A percentile compares a stretch with the other conserved stretches of the same genome.
phyloP scores from a whole-genome alignment of 2,888 invertebrate species.

The Noctuana brunneofusca region DNA sequence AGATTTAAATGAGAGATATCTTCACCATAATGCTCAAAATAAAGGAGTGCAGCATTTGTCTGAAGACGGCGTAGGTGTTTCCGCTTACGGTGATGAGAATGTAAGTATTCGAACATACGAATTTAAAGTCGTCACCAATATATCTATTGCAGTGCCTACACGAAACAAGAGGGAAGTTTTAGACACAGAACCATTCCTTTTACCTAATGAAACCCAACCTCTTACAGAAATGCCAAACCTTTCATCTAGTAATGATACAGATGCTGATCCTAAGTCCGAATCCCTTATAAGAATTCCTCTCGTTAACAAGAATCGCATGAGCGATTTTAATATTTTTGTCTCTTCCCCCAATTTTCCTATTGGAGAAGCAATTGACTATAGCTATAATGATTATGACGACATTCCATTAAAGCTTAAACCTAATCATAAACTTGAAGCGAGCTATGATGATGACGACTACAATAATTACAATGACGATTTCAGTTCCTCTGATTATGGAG shows the following conservation, averaged over 20 bases:
- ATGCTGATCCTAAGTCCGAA: conserved; percentile 48
- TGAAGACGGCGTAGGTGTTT: conserved; percentile 66
- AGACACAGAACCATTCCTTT: conserved; percentile 58
- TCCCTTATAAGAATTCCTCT: conserved; percentile 48
- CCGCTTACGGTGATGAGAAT: conserved; percentile 68
- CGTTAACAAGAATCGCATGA: conserved; percentile 41
- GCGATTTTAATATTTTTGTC: conserved; percentile 49
- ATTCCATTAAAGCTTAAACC: conserved; percentile 37
- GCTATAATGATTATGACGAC: conserved; percentile 46
- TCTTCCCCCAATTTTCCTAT: conserved; percentile 51
- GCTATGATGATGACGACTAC: conserved; percentile 51
- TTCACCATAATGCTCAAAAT: conserved; percentile 58
- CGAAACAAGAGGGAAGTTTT: conserved; percentile 47
- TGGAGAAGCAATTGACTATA: conserved; percentile 51
- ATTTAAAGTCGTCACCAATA: conserved; percentile 27
- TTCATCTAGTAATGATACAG: conserved; percentile 35
- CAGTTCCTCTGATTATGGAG: conserved; percentile 46
- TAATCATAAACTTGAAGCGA: conserved; percentile 45
- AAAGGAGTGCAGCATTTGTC: conserved; percentile 67
- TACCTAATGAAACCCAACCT: conserved; percentile 45
- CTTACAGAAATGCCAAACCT: conserved; percentile 35
- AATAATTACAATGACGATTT: conserved; percentile 49
- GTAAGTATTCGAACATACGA: conserved; percentile 62
- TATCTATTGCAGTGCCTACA: conserved; percentile 28
- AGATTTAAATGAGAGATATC: conserved; percentile 56